Conservation (phyloP, 1,140 invertebrate species). For the Drosophila serrata region DNA sequence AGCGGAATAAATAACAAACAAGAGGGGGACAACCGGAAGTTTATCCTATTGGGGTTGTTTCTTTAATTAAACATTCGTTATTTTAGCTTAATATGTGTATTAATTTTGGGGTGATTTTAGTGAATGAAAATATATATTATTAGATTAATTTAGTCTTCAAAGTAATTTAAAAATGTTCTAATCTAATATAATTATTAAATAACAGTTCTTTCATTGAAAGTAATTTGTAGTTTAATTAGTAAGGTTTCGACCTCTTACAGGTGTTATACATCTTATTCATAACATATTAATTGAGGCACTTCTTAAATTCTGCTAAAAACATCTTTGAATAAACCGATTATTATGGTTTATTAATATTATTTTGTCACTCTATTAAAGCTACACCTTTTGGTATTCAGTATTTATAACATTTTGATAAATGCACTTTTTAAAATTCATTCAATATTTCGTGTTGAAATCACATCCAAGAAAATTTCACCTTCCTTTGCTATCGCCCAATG, state of each 20-base stretch:
- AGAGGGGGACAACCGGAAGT: background rate
- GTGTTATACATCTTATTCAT: too few relatives aligned
- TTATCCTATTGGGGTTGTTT: background rate
- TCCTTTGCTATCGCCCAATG: slow-evolving; percentile 14
- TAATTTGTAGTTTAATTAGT: background rate
- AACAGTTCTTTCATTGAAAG: background rate
- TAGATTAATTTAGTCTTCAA: background rate
- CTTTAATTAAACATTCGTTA: background rate
- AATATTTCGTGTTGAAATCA: background rate
- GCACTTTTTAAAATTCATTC: background rate
- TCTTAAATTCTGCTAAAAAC: too few relatives aligned
- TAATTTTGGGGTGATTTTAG: background rate
- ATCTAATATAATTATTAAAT: background rate
- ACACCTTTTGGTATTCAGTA: background rate
- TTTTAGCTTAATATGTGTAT: background rate
- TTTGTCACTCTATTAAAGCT: background rate
- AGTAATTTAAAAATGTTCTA: background rate
- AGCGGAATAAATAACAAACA: background rate
- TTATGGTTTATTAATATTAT: too few relatives aligned
- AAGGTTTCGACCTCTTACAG: background rate
- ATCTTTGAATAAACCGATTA: too few relatives aligned
- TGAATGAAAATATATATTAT: background rate
- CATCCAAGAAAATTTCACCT: slow-evolving; percentile 28
- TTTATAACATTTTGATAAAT: background rate
- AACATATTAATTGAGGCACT: too few relatives aligned